Evolutionary conservation across 2,888 invertebrate species (phyloP), one percentile per base, ranked within the genome.

Genomic region (Lissocephala sabroskyi): DNA sequence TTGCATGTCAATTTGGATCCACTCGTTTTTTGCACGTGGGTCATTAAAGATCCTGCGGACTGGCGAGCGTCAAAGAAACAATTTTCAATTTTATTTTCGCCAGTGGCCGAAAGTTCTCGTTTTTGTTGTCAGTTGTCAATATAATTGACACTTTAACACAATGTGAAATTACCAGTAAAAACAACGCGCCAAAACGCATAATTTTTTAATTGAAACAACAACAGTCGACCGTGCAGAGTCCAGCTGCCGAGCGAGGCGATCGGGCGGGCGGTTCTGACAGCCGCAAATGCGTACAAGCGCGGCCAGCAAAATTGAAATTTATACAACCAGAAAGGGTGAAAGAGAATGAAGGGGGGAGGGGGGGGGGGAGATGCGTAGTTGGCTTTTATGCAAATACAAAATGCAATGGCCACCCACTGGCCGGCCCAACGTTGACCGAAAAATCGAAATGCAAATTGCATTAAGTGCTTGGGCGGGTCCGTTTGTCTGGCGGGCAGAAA

Each of bases 121-220:
- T 5, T 5, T 63, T 64, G 58, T 62, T 71, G 71, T 68, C 76
- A 73, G 58, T 74, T 76, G 71, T 63, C 71, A 76, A 76, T 73
- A 61, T 73, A 68, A 73, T 73, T 77, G 74, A 74, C 71, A 73
- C 77, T 73, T 74, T 64, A 57, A 59, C 55, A 51, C 35, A 35
- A 23, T 16, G 49, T 16, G 16, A 35, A 35, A 14, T 35, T 16
- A 2, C 7, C 7, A n/a, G 23, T 23, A 3, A 23, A 23, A 3
- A 23, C 4, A 7, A 23, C 3, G 7, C 7, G 7, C 23, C 23
- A 23, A 23, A 23, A 23, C 59, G 46, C 56, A 55, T 57, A 55
- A 23, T 59, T 54, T 57, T 71, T 66, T 52, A 75, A 70, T 75
- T 75, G 67, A 75, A 19, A 10, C 19, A 18, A 35, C 32, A 59